Conservation (phyloP, 2,888 invertebrate species). For the Salticus scenicus region DNA sequence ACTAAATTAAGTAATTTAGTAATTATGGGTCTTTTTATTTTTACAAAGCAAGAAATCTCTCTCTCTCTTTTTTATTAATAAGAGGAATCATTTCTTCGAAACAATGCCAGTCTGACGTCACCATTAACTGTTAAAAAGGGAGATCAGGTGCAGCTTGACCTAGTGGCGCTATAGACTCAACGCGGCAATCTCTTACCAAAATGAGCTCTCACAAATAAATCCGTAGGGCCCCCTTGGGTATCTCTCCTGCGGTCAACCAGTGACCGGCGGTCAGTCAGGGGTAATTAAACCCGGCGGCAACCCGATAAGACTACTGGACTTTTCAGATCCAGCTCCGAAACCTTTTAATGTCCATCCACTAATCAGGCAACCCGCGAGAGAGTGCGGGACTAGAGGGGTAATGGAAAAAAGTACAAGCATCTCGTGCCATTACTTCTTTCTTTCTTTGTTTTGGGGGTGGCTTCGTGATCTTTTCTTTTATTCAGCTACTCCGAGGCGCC, state of each 20-base stretch:
- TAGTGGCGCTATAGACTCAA: neutral
- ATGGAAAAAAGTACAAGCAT: constrained; percentile 51
- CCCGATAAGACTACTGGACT: constrained; percentile 51
- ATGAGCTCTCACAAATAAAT: constrained; percentile 50
- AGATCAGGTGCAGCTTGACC: constrained; percentile 50
- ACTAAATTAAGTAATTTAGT: too few relatives aligned
- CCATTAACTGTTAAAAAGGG: neutral
- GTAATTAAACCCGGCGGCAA: constrained; percentile 60
- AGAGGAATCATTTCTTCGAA: neutral
- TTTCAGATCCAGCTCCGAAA: constrained; percentile 30
- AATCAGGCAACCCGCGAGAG: constrained; percentile 51
- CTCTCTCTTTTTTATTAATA: too few relatives aligned
- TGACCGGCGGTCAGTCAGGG: constrained; percentile 68
- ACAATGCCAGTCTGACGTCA: neutral
- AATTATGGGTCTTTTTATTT: too few relatives aligned
- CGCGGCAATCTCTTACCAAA: constrained; percentile 37
- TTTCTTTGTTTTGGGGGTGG: neutral
- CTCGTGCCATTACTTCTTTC: neutral
- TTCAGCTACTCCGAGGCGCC: too few relatives aligned
- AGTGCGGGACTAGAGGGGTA: constrained; percentile 22
- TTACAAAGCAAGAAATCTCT: too few relatives aligned
- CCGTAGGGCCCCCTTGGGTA: constrained; percentile 52
- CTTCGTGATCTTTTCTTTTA: too few relatives aligned
- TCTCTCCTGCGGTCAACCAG: constrained; percentile 56
- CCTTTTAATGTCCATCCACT: constrained; percentile 61